These are phyloP conservation scores for Philopotamus ludificatus DNA, from an alignment of 1,140 invertebrate species.

Conservation along the genomic window DNA sequence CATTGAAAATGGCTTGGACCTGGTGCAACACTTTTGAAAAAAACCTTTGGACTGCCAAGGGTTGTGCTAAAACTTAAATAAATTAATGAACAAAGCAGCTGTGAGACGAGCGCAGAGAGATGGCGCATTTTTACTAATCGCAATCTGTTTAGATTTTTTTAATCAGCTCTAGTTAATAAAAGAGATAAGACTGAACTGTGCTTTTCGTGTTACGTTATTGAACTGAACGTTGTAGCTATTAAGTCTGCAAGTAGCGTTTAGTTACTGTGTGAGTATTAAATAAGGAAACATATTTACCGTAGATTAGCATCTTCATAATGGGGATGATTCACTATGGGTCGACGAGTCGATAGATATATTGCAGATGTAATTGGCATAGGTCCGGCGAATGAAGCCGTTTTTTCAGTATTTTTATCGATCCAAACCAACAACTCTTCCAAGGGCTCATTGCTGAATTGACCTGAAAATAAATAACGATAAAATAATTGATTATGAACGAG, in stretches of 20 bases:
- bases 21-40: neutral
- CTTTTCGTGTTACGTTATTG: neutral
- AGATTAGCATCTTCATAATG: constrained; percentile 74
- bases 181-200: too few relatives aligned
- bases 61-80: too few relatives aligned
- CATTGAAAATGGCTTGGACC: too few relatives aligned
- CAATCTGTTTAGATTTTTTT: too few relatives aligned
- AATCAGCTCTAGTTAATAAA: too few relatives aligned
- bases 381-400: constrained; percentile 72
- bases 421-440: constrained; percentile 76
- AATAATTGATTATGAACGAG: too few relatives aligned
- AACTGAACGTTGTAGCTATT: neutral
- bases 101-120: too few relatives aligned
- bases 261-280: constrained; percentile 5
- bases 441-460: constrained; percentile 69
- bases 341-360: constrained; percentile 70
- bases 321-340: constrained; percentile 82
- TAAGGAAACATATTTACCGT: constrained; percentile 54
- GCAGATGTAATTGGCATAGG: constrained; percentile 84
- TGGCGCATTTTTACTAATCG: too few relatives aligned
- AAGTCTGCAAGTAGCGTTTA: neutral
- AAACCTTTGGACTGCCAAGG: too few relatives aligned
- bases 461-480: constrained; percentile 46
- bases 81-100: too few relatives aligned
- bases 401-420: constrained; percentile 64